Percentiles rank a stretch among this genome's conserved stretches.
Evolutionary conservation across 2,797 vertebrate genomes (phyloP).

Genomic region (Phalloptychus januarius): DNA sequence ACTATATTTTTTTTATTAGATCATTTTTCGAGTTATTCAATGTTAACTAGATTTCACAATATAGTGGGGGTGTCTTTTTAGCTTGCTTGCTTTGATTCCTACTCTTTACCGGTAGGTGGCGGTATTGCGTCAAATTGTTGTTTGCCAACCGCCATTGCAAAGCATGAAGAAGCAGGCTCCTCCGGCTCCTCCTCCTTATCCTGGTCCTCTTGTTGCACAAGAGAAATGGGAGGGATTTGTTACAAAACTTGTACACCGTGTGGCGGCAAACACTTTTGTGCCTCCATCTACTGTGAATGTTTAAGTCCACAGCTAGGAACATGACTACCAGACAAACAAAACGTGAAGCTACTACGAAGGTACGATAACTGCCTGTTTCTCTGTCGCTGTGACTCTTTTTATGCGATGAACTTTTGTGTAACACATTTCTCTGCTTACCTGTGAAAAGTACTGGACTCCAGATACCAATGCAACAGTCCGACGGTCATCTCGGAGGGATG

Average conservation of each 20-base stretch:
- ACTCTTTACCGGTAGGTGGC: neutral
- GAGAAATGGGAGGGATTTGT: slow-evolving; percentile 21
- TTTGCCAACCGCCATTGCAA: neutral
- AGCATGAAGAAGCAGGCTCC: neutral
- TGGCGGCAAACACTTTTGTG: slow-evolving; percentile 35
- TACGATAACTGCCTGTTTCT: neutral
- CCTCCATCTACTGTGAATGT: rapidly evolving
- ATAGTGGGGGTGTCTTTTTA: neutral
- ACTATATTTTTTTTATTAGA: neutral
- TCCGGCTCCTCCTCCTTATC: neutral
- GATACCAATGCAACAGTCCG: neutral
- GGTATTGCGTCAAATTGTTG: neutral
- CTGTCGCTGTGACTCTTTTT: neutral
- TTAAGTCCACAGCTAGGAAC: neutral
- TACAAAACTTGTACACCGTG: slow-evolving; percentile 49
- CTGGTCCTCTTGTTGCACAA: slow-evolving; percentile 34
- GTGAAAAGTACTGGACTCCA: slow-evolving; percentile 38
- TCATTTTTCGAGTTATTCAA: neutral
- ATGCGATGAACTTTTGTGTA: neutral
- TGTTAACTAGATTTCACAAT: neutral
- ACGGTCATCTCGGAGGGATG: slow-evolving; percentile 22
- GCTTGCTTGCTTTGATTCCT: neutral
- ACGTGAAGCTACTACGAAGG: slow-evolving; percentile 7
- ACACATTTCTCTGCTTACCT: neutral
- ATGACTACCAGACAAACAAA: slow-evolving; percentile 42